A percentile compares a stretch with the other conserved stretches of the same genome.
Evolutionary conservation across 1,140 invertebrate species (phyloP).

Genomic region (Oedothorax gibbosus): DNA sequence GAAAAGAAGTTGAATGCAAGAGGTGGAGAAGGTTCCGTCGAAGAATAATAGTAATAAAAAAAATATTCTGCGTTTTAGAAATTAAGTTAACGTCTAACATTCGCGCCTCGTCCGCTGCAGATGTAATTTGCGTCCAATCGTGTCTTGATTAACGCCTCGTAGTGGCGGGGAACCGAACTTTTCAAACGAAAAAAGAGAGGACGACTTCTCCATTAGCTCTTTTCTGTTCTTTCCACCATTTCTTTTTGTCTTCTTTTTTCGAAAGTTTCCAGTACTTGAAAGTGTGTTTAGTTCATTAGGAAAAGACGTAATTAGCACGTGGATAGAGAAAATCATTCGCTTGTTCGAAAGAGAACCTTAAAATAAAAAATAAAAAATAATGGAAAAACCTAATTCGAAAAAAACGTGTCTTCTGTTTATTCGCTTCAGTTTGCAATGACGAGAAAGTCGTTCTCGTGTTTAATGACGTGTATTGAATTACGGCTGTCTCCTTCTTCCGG

Average conservation of each 20-base stretch:
- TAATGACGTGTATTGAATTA: slow-evolving; percentile 59
- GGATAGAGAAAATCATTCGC: slow-evolving; percentile 44
- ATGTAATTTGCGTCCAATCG: slow-evolving; percentile 60
- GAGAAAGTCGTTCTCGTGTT: slow-evolving; percentile 56
- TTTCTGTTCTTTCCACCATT: slow-evolving; percentile 1
- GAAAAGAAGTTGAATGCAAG: slow-evolving; percentile 17
- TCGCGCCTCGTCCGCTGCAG: slow-evolving; percentile 10
- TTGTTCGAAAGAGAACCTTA: slow-evolving; percentile 14
- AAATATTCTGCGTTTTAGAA: slow-evolving; percentile 48
- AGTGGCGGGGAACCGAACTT: slow-evolving; percentile 42
- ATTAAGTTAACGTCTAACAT: slow-evolving; percentile 59
- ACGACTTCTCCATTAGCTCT: slow-evolving; percentile 34
- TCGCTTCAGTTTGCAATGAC: slow-evolving; percentile 52
- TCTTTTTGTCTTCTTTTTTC: slow-evolving; percentile 15
- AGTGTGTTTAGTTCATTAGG: slow-evolving; percentile 57
- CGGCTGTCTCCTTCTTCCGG: slow-evolving; percentile 11
- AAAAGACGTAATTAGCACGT: slow-evolving; percentile 49
- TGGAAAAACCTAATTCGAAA: slow-evolving; percentile 43
- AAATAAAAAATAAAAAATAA: slow-evolving; percentile 10
- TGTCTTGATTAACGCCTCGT: slow-evolving; percentile 47
- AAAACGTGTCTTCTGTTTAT: slow-evolving; percentile 57
- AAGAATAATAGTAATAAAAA: slow-evolving; percentile 20
- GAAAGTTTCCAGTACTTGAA: slow-evolving; percentile 18
- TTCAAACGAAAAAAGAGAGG: slow-evolving; percentile 46
- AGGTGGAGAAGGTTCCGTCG: slow-evolving; percentile 5